Base-by-base conservation (phyloP, 2,113 vertebrate genomes). In the Fulica atra region DNA sequence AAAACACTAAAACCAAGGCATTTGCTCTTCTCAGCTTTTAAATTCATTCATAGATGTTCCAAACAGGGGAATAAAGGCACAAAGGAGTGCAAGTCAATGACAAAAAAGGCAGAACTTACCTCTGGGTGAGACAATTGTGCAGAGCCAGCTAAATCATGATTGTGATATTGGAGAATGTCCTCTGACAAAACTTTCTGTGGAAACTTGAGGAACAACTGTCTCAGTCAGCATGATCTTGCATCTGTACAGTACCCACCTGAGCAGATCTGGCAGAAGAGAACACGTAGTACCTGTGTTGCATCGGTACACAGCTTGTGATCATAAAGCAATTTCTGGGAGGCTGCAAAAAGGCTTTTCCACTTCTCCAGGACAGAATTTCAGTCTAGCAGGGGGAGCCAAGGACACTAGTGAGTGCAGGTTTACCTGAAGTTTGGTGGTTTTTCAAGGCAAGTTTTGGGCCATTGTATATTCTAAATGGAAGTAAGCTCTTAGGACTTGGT, bases 131-230 rank as follows among this genome's bases (percentile, higher is more conserved):
- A 69, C 82, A 90, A 26, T 68, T 77, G 68, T 77, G n/a, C 44
- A 69, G 40, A 88, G 70, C 21, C 63, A 66, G 54, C 61, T 80
- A 83, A 76, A 88, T 93, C 40, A 35, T 40, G 60, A 57, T 79
- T 65, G 59, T 88, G 86, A 66, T 20, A 10, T 0, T 93, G 71
- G 64, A 35, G 68, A 92, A 73, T 61, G 36, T 73, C 36, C 51
- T 83, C 36, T 92, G 79, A 44, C 36, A 89, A 69, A 69, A n/a
- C 18, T 46, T 56, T 12, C 36, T 79, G 29, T 69, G 72, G 90
- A 77, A 93, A 90, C 36, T 61, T 54, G 71, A 93, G 94, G 59
- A 92, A 53, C 91, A 80, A 23, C 82, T 95, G 90, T 54, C 18
- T 57, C 63, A 77, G 46, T 94, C 92, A 93, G 48, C 0, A 0